phyloP scores from a whole-genome alignment of 1,140 invertebrate genomes.

The Brachionus sp. region DNA sequence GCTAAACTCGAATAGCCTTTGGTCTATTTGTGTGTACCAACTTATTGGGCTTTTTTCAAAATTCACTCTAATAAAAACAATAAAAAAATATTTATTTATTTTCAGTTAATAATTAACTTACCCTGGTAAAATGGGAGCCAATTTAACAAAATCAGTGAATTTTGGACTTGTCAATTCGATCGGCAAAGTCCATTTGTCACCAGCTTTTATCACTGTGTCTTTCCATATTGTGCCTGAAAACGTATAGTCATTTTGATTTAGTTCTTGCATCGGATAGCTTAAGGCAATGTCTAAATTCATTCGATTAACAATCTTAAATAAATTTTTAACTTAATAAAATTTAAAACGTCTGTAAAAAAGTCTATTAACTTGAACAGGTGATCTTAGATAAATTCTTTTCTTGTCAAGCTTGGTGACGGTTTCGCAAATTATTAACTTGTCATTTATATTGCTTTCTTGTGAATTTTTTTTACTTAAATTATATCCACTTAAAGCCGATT shows the following conservation, averaged over 20 bases:
- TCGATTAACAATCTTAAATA: not conserved
- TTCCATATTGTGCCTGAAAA: conserved; percentile 26
- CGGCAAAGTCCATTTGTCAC: conserved; percentile 10
- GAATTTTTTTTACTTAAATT: not conserved
- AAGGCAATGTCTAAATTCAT: conserved; percentile 12
- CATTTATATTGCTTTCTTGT: not conserved
- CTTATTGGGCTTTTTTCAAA: conserved; percentile 7
- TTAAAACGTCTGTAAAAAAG: not conserved
- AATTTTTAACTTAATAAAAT: not conserved
- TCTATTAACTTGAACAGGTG: not conserved
- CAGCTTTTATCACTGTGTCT: not conserved
- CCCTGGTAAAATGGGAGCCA: not conserved
- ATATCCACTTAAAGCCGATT: not conserved
- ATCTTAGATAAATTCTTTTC: conserved; percentile 38
- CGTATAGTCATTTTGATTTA: not conserved
- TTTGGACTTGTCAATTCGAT: not conserved
- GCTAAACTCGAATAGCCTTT: not conserved
- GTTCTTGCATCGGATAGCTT: conserved; percentile 8
- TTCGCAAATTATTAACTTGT: conserved; percentile 33
- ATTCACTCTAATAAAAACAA: not conserved
- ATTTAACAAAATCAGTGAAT: not conserved
- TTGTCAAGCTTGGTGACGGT: conserved; percentile 36
- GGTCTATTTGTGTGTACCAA: not conserved
- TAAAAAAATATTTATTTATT: not conserved
- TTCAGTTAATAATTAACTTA: not conserved